Base-by-base conservation (phyloP, 2,113 vertebrate species). In the Petrocephalus zakoni region DNA sequence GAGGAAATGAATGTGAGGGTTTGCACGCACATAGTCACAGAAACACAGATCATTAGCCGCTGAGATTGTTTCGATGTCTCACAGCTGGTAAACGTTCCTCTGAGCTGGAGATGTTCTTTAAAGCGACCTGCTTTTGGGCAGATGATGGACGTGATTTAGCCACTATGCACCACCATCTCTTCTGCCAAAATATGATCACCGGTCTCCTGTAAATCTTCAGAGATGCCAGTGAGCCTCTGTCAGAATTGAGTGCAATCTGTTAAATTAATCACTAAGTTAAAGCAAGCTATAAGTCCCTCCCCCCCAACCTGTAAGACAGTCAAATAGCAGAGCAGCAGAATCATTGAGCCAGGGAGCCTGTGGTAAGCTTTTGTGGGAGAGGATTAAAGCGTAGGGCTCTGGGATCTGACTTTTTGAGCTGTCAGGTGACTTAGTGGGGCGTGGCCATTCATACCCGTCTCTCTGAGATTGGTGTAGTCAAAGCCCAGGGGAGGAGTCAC, bases 11-110 rank as follows among this genome's bases (percentile, higher is more conserved):
- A 4, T 34, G 25, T 37, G 22, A 17, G 84, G n/a, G 56, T 61
- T 61, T 3, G 4, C 55, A 64, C n/a, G n/a, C 52, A 55, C 85
- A 86, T 25, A 55, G 1, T 61, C 90, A 55, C 68, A 92, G 56
- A 34, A 87, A 90, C 75, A 90, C 91, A 92, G 90, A 17, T 78
- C 47, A 19, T 72, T 13, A 75, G 64, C 56, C 10, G 21, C 9
- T 87, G 56, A 47, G 56, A 87, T 61, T 64, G 10, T 87, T 64
- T 87, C 17, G 17, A 22, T 64, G 19, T 87, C 86, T 64, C 56
- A 46, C 49, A 87, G 53, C 17, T 85, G 34, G 13, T 42, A 42
- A 86, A 25, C 29, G 17, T 42, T 34, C 52, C n/a, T 86, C 15
- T 5, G 29, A 86, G 19, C 56, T 58, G 51, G 25, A 55, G 52